Evolutionary conservation across 2,797 vertebrate species (phyloP).

Genomic region (Petrocephalus schoutedeni): DNA sequence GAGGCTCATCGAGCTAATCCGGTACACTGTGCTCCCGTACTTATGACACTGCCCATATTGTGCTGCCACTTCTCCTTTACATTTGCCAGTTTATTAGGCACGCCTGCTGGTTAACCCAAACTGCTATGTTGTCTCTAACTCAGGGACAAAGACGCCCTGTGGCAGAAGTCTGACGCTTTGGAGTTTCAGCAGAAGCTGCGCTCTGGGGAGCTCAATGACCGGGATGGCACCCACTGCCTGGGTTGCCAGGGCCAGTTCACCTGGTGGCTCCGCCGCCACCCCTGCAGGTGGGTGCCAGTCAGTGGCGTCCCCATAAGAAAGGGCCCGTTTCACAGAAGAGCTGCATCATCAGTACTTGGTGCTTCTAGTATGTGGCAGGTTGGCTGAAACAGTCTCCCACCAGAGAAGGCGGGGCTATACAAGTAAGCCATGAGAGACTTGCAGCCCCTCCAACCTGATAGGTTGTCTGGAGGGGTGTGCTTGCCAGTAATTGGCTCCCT

Average conservation of each 20-base stretch:
- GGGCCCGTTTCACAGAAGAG: neutral
- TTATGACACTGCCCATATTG: neutral
- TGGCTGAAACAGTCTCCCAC: neutral
- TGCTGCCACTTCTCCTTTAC: neutral
- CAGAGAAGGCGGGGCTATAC: neutral
- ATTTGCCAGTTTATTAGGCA: neutral
- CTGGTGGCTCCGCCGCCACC: conserved; percentile 84
- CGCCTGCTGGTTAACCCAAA: neutral
- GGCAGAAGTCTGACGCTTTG: conserved; percentile 85
- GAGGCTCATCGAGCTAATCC: conserved; percentile 86
- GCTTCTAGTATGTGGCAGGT: neutral
- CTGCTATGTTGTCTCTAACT: neutral
- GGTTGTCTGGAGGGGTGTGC: neutral
- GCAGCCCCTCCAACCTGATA: neutral
- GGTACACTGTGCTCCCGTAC: conserved; percentile 45
- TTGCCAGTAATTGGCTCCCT: neutral
- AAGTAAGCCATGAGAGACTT: neutral
- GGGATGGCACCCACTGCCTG: conserved; percentile 72
- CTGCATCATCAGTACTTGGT: neutral
- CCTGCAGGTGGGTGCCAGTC: conserved; percentile 67
- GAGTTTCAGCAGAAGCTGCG: conserved; percentile 85
- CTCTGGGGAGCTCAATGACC: conserved; percentile 74
- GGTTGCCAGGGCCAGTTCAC: conserved; percentile 82
- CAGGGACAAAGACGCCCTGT: conserved; percentile 87
- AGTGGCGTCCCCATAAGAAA: neutral